phyloP scores from a whole-genome alignment of 2,113 vertebrate genomes.

The Nettapus auritus region DNA sequence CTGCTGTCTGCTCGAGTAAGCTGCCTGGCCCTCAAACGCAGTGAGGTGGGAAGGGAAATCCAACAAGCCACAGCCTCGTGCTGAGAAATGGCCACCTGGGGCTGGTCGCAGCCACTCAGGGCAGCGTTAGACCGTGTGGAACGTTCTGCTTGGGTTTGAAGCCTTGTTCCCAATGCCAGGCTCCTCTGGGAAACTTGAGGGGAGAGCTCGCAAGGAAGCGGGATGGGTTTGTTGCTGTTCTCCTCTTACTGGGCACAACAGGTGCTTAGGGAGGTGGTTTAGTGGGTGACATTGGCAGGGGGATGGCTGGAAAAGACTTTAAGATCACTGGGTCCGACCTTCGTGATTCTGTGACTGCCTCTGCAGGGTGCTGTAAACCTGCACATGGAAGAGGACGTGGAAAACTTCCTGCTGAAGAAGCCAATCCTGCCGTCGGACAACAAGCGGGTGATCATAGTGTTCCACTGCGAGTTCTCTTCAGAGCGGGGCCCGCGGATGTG shows the following conservation, averaged over 20 bases:
- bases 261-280: too few species aligned
- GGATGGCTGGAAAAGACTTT: too few species aligned
- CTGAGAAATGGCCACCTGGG: neutral
- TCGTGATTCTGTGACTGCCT: neutral
- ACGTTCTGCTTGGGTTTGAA: neutral
- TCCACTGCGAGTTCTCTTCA: slow-evolving; percentile 98
- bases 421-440: slow-evolving; percentile 79
- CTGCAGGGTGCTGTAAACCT: slow-evolving; percentile 90
- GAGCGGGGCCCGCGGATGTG: slow-evolving; percentile 94
- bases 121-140: rapidly evolving
- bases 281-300: too few species aligned
- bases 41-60: neutral
- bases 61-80: rapidly evolving
- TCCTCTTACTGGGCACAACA: rapidly evolving
- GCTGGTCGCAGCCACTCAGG: rapidly evolving
- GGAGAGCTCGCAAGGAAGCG: rapidly evolving
- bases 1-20: neutral
- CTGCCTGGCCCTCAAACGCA: rapidly evolving
- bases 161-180: rapidly evolving
- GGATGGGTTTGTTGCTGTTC: rapidly evolving
- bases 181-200: neutral
- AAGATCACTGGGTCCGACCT: too few species aligned
- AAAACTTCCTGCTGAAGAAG: slow-evolving; percentile 83
- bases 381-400: slow-evolving; percentile 91
- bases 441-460: slow-evolving; percentile 89